Conservation (phyloP, 2,113 vertebrate genomes). For the Ictalurus punctatus region DNA sequence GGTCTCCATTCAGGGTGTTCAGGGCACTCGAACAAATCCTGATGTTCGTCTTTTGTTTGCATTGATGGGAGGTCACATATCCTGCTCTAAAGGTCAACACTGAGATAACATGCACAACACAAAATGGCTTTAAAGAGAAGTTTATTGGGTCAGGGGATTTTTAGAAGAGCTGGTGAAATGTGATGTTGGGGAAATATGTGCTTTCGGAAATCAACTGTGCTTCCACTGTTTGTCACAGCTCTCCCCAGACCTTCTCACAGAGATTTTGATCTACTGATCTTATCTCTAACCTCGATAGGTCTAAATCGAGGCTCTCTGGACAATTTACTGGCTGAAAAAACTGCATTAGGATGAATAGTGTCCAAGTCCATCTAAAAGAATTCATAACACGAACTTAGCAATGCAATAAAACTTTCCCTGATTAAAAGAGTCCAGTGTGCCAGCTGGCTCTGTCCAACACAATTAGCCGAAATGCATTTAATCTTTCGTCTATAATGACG, state of each 20-base stretch:
- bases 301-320: background rate
- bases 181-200: background rate
- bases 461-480: conserved; percentile 30
- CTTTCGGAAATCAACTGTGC: background rate
- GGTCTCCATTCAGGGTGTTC: conserved; percentile 18
- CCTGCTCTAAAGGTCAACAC: conserved; percentile 68
- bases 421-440: conserved; percentile 9
- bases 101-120: conserved; percentile 65
- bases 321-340: background rate
- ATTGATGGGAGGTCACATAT: conserved; percentile 59
- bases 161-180: background rate
- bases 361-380: background rate
- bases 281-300: background rate
- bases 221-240: background rate
- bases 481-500: conserved; percentile 41
- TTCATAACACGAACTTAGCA: conserved; percentile 19
- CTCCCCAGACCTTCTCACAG: background rate
- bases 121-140: conserved; percentile 52
- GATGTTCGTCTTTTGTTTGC: conserved; percentile 41
- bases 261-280: conserved; percentile 3
- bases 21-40: conserved; percentile 28
- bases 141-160: conserved; percentile 56
- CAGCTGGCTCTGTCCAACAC: conserved; percentile 21
- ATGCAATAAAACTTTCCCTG: conserved; percentile 13
- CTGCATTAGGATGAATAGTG: background rate